Evolutionary conservation across 2,888 invertebrate genomes (phyloP), one percentile per base, ranked within the genome.

Genomic region (Rhaphigaster nebulosa): DNA sequence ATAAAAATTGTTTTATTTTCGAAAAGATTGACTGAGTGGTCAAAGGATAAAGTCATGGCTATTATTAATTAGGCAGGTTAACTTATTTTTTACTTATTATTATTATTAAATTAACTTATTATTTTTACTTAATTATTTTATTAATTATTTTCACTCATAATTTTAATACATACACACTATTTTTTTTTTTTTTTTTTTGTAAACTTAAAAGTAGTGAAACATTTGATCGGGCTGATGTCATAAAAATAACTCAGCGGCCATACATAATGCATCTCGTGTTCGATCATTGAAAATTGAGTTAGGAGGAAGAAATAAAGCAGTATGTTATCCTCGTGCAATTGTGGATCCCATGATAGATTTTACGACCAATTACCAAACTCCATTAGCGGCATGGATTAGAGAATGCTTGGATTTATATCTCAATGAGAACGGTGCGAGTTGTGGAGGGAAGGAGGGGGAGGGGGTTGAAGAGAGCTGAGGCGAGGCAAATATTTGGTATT

Each of bases 321-420:
- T 6, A 18, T 20, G 38, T 76, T 76, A 76, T 38, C 70, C 20
- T 23, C 70, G 38, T 76, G 70, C 70, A 38, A 76, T 76, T 76
- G 34, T 23, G 34, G 23, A 38, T 15, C 38, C 38, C 18, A 38
- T 76, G 34, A 38, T 76, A 38, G 34, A 38, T 76, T 76, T 76
- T 76, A 76, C 70, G 70, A 38, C 70, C 70, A 76, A 76, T 76
- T 76, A 76, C 70, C 70, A 20, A 38, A 76, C 70, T 76, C 70
- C 70, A 76, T 76, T 76, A 76, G 38, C 23, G 6, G 70, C 70
- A 76, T 38, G 70, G 38, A 76, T 76, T 76, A 76, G 38, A 76
- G 38, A 76, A 34, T 38, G 70, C 38, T 76, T 38, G 70, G 34
- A 34, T 34, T 76, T 10, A 76, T 76, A 76, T 38, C 70, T 76